Evolutionary conservation across 2,888 invertebrate species (phyloP), one percentile per base, ranked within the genome.

Genomic region (Protophormia terraenovae): DNA sequence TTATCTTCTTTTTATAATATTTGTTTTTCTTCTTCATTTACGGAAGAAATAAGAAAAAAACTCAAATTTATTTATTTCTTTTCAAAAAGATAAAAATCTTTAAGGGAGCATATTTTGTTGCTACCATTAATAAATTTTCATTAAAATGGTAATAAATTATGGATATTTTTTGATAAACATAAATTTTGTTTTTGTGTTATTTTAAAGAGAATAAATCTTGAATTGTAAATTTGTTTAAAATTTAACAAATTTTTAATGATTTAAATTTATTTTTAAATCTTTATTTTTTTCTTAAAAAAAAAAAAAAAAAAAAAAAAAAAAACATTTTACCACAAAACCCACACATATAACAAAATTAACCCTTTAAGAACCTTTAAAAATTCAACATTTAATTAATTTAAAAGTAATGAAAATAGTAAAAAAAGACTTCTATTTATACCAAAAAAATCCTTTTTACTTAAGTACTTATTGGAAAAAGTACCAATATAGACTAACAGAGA

Each of bases 101-200:
- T 77, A 60, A 60, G 47, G 58, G 41, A 69, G 38, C 8, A 66
- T 27, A 14, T n/a, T 69, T 60, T 45, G n/a, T n/a, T n/a, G n/a
- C n/a, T n/a, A n/a, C n/a, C n/a, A n/a, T 24, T 12, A 72, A 80
- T 80, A 80, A 72, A 80, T 72, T 80, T 58, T 80, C 64, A 72
- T 55, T 72, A 66, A 55, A 72, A 32, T 35, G 53, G 16, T 35
- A 55, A 72, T 80, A 80, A 80, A 72, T 71, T 55, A 80, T 72
- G 55, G 27, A 50, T 41, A 6, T 71, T 64, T 29, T 80, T 72
- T 66, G 45, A 32, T 24, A 55, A 45, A 64, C n/a, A 66, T n/a
- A 27, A 16, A 32, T 72, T 72, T 24, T 16, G 53, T 22, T 38
- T 29, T 38, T 60, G 38, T 22, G 53, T 60, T 47, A 16, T 14